These are phyloP conservation scores for Echinarachnius parma DNA, from an alignment of 53 echinoderm and acorn worm species.

Conservation along the genomic window DNA sequence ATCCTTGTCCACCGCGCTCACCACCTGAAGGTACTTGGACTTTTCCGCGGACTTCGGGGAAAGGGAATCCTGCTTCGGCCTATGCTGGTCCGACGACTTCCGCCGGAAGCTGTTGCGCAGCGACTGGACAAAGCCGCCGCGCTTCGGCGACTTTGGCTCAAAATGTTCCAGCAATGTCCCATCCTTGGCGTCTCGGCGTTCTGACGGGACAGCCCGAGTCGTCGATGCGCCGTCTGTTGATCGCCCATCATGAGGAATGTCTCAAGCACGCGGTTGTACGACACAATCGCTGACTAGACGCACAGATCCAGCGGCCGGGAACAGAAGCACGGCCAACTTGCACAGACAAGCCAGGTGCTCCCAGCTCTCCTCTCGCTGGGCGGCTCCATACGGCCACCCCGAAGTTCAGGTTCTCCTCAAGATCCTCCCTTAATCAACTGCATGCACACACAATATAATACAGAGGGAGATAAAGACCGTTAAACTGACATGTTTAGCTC, in stretches of 20 bases:
- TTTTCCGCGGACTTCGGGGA: conserved; percentile 45
- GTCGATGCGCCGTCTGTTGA: conserved; percentile 34
- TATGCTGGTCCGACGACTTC: conserved; percentile 26
- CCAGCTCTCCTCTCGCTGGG: conserved; percentile 34
- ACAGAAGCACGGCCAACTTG: conserved; percentile 40
- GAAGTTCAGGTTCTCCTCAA: conserved; percentile 24
- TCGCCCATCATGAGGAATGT: conserved; percentile 49
- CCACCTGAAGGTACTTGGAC: conserved; percentile 39
- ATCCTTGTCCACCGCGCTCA: conserved; percentile 35
- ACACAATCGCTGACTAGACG: conserved; percentile 39
- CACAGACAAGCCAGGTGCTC: conserved; percentile 41
- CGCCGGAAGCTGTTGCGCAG: conserved; percentile 42
- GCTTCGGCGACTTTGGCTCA: conserved; percentile 40
- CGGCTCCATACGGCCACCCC: conserved; percentile 25
- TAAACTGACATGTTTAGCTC: too few species aligned
- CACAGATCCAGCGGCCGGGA: conserved; percentile 28
- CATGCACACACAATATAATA: conserved; percentile 14
- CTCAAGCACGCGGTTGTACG: conserved; percentile 32
- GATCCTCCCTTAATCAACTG: conserved; percentile 42
- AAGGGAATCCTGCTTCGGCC: conserved; percentile 35
- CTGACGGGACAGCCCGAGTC: conserved; percentile 33
- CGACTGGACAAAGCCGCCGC: conserved; percentile 40
- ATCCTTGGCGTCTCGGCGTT: conserved; percentile 43
- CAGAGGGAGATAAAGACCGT: too few species aligned
- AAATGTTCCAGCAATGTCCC: conserved; percentile 20